phyloP scores from a whole-genome alignment of 2,113 vertebrate genomes.

The Esox niger region DNA sequence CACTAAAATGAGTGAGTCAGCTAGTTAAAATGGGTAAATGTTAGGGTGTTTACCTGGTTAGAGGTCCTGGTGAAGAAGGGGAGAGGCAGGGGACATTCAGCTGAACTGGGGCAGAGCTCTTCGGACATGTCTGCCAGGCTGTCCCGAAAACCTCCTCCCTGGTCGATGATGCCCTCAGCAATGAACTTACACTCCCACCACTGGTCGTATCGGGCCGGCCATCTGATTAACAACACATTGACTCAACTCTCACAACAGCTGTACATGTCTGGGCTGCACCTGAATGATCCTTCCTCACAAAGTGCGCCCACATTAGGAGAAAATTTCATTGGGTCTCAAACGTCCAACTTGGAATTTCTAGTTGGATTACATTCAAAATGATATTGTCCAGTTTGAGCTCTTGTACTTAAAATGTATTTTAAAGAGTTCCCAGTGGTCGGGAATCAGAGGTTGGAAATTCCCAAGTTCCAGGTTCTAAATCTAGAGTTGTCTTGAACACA shows the following conservation, averaged over 20 bases:
- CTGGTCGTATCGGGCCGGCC: conserved; percentile 94
- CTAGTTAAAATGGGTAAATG: neutral
- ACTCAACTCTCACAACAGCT: neutral
- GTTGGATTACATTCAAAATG: too few species aligned
- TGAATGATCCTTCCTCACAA: neutral
- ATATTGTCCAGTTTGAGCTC: too few species aligned
- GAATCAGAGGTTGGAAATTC: too few species aligned
- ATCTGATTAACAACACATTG: conserved; percentile 68
- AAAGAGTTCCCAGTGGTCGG: too few species aligned
- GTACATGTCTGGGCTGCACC: too few species aligned
- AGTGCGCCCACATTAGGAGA: too few species aligned
- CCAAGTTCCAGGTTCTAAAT: too few species aligned
- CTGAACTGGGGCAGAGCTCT: conserved; percentile 94
- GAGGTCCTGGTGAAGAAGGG: conserved; percentile 93
- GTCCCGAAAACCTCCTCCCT: conserved; percentile 96
- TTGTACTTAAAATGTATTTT: too few species aligned
- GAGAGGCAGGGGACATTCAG: conserved; percentile 87
- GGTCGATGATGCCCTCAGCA: conserved; percentile 96
- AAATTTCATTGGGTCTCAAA: too few species aligned
- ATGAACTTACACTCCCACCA: conserved; percentile 99
- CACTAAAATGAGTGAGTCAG: too few species aligned
- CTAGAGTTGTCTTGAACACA: too few species aligned
- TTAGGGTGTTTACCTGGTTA: conserved; percentile 80
- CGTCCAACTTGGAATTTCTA: too few species aligned
- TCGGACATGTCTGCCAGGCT: conserved; percentile 98